These are phyloP conservation scores for Sterrhoptilus dennistouni DNA, from an alignment of 2,113 vertebrate genomes.

Conservation along the genomic window DNA sequence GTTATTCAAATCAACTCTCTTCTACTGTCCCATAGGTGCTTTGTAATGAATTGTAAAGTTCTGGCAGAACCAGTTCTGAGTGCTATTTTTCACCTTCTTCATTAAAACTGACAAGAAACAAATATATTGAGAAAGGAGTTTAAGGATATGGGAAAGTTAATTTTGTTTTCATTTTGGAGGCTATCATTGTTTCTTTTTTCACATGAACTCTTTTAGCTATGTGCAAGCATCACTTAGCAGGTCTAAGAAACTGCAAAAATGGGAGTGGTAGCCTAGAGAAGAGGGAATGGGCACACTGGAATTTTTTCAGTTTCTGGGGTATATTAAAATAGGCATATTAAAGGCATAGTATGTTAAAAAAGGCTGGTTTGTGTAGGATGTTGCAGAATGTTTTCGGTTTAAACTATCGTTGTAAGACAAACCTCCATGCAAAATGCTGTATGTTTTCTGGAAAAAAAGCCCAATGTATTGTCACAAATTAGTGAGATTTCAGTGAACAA, in stretches of 20 bases:
- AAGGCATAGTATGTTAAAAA: not conserved
- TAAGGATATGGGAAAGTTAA: not conserved
- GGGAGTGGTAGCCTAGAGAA: not conserved
- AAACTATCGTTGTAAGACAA: not conserved
- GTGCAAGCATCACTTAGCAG: not conserved
- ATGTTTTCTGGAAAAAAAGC: not conserved
- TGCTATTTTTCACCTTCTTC: not conserved
- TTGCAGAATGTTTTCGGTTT: not conserved
- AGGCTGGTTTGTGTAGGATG: not conserved
- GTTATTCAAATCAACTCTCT: not conserved
- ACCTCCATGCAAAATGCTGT: not conserved
- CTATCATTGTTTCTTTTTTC: not conserved
- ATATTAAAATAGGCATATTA: not conserved
- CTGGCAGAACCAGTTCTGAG: not conserved
- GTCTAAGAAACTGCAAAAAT: not conserved
- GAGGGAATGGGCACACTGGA: rapidly evolving
- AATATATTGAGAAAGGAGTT: not conserved
- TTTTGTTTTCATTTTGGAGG: not conserved
- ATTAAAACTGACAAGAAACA: not conserved
- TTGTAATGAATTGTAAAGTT: not conserved
- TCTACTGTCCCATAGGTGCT: not conserved
- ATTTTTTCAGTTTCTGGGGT: not conserved
- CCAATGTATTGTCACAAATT: not conserved
- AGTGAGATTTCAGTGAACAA: not conserved
- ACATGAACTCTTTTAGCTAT: not conserved